These are phyloP conservation scores for Salarias fasciatus DNA, from an alignment of 2,797 vertebrate genomes.

Conservation along the genomic window DNA sequence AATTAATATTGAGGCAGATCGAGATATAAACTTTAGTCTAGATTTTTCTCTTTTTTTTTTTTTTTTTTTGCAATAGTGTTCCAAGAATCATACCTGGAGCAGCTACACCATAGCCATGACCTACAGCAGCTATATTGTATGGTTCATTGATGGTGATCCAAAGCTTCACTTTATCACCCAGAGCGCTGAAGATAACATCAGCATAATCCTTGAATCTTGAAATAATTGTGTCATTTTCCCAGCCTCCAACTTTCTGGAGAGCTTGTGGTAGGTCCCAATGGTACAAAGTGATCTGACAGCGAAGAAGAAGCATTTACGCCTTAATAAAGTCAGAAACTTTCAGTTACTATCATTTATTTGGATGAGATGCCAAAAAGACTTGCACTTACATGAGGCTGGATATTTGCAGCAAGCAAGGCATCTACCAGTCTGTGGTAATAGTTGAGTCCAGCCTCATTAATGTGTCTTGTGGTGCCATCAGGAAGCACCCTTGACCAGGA, in stretches of 20 bases:
- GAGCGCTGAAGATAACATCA: constrained; percentile 87
- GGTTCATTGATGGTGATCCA: constrained; percentile 98
- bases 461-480: constrained; percentile 85
- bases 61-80: neutral
- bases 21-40: too few species aligned
- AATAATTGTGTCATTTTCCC: constrained; percentile 91
- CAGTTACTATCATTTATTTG: neutral
- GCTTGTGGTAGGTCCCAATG: constrained; percentile 97
- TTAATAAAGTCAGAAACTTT: neutral
- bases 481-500: constrained; percentile 94
- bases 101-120: constrained; percentile 87
- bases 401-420: constrained; percentile 86
- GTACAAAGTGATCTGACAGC: constrained; percentile 89
- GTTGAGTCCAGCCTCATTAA: constrained; percentile 89
- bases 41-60: too few species aligned
- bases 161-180: constrained; percentile 93
- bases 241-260: constrained; percentile 89
- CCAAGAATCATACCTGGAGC: constrained; percentile 86
- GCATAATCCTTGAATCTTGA: constrained; percentile 89
- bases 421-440: constrained; percentile 91
- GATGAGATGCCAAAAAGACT: neutral
- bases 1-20: too few species aligned
- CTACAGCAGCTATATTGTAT: constrained; percentile 85
- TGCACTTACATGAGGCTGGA: constrained; percentile 89
- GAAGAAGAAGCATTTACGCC: neutral